Evolutionary conservation across 2,888 invertebrate genomes (phyloP), one percentile per base, ranked within the genome.

Genomic region (Plagodis pulveraria): DNA sequence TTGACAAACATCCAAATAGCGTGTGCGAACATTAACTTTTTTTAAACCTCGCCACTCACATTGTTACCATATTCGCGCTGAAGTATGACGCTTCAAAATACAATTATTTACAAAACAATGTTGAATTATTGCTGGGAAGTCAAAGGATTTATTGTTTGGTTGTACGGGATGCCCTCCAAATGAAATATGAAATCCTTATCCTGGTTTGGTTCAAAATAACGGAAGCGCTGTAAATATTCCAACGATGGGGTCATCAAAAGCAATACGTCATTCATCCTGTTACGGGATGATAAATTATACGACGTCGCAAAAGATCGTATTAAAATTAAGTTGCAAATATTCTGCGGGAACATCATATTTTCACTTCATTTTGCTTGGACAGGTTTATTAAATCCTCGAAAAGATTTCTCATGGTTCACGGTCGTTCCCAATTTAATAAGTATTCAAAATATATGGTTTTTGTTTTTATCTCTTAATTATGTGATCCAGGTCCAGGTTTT

Each of bases 1-100:
- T 66, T 79, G 78, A 79, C 76, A 81, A 83, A 84, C 81, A 81
- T 69, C 69, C 66, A 70, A 62, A 79, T 86, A 58, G 85, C 85
- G 86, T 85, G 85, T 84, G 83, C 54, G 67, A 65, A 46, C 40
- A 50, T 59, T 42, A 47, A 43, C 33, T 52, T 43, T 63, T 54
- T 46, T 48, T 50, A 35, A 51, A 62, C 33, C n/a, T 36, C 32
- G 11, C 44, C 5, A 38, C 36, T 44, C 32, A 42, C 44, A 54
- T 50, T 44, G 44, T 53, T 48, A 41, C 34, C 38, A 53, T 47
- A 43, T 61, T 50, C 40, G n/a, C 44, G 36, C 41, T 33, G 42
- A 41, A 53, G 34, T 35, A 43, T 56, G 32, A n/a, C 53, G 45
- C 43, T 47, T 33, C 41, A n/a, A 41, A 50, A 58, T 56, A 58